These are phyloP conservation scores for Saccostrea echinata DNA, from an alignment of 1,140 invertebrate species.

Conservation along the genomic window DNA sequence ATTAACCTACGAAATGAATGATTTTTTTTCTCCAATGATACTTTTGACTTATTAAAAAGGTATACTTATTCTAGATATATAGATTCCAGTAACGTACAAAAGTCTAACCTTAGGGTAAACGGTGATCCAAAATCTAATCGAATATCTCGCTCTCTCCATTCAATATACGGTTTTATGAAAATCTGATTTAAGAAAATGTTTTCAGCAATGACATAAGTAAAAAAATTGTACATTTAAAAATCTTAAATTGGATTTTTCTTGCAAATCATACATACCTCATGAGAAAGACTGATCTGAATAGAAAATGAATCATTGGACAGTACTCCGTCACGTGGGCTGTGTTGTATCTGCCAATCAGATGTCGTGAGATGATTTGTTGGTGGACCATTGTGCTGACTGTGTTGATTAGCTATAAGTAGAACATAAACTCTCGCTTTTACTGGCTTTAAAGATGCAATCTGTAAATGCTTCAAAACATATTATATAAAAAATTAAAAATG, in stretches of 20 bases:
- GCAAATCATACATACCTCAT: background rate
- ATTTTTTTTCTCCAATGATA: background rate
- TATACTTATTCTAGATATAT: background rate
- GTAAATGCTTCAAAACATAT: no score
- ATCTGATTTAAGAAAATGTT: background rate
- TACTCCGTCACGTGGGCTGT: background rate
- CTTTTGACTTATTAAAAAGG: no score
- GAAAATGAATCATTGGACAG: background rate
- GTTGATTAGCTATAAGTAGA: background rate
- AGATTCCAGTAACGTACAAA: background rate
- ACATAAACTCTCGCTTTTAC: no score
- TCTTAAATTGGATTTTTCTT: background rate
- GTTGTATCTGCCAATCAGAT: background rate
- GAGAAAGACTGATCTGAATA: background rate
- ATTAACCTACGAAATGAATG: background rate
- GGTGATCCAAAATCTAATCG: constrained; percentile 37
- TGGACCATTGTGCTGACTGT: background rate
- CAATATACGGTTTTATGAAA: constrained; percentile 34
- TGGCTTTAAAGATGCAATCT: no score
- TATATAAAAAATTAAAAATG: no score
- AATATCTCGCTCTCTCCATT: constrained; percentile 44
- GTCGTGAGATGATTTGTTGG: background rate
- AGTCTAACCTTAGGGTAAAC: constrained; percentile 37
- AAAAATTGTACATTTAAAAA: background rate
- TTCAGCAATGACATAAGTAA: no score